phyloP scores from a whole-genome alignment of 2,797 vertebrate species.

The Lepilemur septentrionalis region DNA sequence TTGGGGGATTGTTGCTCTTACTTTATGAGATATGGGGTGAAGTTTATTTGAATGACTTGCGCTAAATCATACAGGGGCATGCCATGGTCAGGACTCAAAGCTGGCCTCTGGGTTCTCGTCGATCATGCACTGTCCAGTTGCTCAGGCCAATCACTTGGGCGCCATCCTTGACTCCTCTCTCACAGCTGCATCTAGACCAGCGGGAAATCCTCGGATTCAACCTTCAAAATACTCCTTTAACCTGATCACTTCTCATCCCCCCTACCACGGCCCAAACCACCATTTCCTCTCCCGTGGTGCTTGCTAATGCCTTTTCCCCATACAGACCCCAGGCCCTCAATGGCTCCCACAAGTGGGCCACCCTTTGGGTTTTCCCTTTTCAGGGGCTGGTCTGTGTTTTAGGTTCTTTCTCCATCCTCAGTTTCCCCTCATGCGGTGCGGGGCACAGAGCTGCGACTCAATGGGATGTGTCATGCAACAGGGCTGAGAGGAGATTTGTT shows the following conservation, averaged over 20 bases:
- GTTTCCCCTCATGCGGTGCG: not conserved
- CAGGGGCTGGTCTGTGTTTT: not conserved
- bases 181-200: not conserved
- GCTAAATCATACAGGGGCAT: not conserved
- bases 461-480: not conserved
- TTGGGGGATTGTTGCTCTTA: not conserved
- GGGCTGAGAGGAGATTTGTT: not conserved
- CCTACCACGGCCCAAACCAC: not conserved
- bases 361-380: not conserved
- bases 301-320: fast-evolving
- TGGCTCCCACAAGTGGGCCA: not conserved
- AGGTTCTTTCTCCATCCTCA: not conserved
- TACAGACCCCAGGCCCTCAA: not conserved
- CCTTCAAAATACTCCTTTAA: not conserved
- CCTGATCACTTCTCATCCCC: not conserved
- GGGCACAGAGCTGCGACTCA: not conserved
- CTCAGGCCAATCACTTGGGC: not conserved
- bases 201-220: not conserved
- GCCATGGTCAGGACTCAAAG: not conserved
- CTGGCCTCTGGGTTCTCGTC: not conserved
- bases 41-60: not conserved
- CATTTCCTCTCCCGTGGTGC: not conserved
- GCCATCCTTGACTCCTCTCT: not conserved
- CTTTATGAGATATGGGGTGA: not conserved
- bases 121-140: not conserved